Base-by-base conservation (phyloP, 2,888 invertebrate genomes). In the Diploptera punctata region DNA sequence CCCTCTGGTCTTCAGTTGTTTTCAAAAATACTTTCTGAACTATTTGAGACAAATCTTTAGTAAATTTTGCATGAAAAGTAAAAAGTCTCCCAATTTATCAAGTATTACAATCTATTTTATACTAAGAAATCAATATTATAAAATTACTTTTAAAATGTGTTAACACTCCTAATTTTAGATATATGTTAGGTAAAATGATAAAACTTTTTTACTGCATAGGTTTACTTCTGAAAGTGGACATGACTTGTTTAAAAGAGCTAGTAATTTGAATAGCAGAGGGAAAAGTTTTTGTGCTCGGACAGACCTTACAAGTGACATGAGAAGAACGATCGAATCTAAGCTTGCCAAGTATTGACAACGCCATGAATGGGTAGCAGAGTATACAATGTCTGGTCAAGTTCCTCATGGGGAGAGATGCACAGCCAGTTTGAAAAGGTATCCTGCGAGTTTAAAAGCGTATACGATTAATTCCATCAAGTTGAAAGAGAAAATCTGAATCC, bases 241-340 rank as follows among this genome's bases (percentile, higher is more conserved):
- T 52, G 52, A 3, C 24, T 21, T 52, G 52, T 21, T 52, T 13
- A 52, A 52, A 13, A 52, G 52, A 24, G 10, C n/a, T 24, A 24
- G 52, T 52, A 52, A 52, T 52, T 52, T 52, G 52, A 52, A 52
- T 52, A 52, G 52, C 24, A 24, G 13, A 52, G 24, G 52, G 21
- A n/a, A n/a, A 24, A 24, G 52, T 47, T 19, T 47, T 10, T 52
- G 52, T 52, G 47, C 47, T 47, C 18, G 3, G 47, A 4, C 52
- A 18, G 3, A 19, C 47, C 19, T 9, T 47, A 19, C 47, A n/a
- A 47, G 47, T 47, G 47, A 24, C 52, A 52, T 9, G 24, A 21
- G 21, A 52, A 52, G 52, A 52, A 3, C 24, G 52, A 24, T 52
- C 24, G 49, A 24, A n/a, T n/a, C 52, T 47, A 9, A 3, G 47